Evolutionary conservation across 2,113 vertebrate genomes (phyloP).

Genomic region (Colius striatus): DNA sequence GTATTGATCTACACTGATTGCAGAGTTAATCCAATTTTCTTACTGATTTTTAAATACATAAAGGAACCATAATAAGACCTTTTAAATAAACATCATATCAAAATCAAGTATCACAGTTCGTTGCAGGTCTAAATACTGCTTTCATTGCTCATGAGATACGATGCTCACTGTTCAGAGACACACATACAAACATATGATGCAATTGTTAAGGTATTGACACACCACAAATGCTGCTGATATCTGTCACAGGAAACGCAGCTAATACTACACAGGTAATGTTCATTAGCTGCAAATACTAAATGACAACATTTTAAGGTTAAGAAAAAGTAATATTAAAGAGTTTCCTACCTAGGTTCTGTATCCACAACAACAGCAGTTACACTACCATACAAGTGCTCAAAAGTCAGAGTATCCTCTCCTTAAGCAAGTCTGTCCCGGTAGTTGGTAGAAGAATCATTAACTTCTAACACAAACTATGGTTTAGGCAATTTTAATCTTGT

Average conservation of each 20-base stretch:
- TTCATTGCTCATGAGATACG: background rate
- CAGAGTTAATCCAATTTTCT: background rate
- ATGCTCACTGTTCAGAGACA: background rate
- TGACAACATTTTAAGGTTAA: background rate
- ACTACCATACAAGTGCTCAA: background rate
- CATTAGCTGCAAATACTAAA: background rate
- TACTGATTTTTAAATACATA: background rate
- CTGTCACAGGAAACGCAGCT: background rate
- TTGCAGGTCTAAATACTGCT: background rate
- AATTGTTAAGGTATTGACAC: background rate
- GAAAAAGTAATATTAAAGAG: background rate
- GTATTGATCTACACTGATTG: background rate
- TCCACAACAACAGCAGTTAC: background rate
- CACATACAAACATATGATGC: accelerated
- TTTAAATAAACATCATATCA: background rate
- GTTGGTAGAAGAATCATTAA: conserved; percentile 76
- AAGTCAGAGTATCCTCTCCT: background rate
- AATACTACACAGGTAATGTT: background rate
- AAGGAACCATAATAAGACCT: background rate
- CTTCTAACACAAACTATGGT: conserved; percentile 42
- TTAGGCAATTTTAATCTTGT: conserved; percentile 45
- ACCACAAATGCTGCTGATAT: background rate
- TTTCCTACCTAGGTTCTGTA: conserved; percentile 70
- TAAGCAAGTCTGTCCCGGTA: conserved; percentile 34
- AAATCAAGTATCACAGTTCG: background rate